Evolutionary conservation across 2,888 invertebrate genomes (phyloP).

Genomic region (Agrochola lychnidis): DNA sequence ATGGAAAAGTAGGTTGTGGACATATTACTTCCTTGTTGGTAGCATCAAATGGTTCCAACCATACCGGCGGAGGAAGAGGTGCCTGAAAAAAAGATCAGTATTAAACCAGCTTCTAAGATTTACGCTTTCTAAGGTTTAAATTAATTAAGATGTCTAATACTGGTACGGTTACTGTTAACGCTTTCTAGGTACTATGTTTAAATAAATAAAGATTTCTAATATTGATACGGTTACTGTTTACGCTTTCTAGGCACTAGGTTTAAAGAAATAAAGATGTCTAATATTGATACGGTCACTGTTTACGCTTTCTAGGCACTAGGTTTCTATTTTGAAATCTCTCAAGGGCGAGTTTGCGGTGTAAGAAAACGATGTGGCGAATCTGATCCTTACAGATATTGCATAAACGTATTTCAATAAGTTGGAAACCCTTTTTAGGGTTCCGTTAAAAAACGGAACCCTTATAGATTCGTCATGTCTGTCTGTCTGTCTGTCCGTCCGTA

Average conservation of each 20-base stretch:
- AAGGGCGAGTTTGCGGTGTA: not conserved
- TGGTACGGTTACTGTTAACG: no score
- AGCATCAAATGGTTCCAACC: constrained; percentile 53
- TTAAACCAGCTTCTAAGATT: not conserved
- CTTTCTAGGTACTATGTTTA: no score
- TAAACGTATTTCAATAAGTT: not conserved
- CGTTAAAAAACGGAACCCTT: no score
- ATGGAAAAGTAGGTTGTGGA: constrained; percentile 22
- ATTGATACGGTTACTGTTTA: no score
- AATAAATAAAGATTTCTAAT: no score
- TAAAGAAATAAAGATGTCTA: no score
- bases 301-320: no score
- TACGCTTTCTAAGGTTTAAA: no score
- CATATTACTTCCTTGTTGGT: constrained; percentile 47
- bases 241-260: not conserved
- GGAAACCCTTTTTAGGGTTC: not conserved
- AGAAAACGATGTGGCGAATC: not conserved
- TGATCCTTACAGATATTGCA: not conserved
- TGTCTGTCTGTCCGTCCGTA: no score
- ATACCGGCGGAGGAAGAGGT: constrained; percentile 58
- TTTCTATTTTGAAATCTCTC: not conserved
- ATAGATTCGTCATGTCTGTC: no score
- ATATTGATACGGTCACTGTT: no score
- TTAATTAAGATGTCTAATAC: no score
- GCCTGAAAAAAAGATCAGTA: constrained; percentile 45